These are phyloP conservation scores for Proterorhinus semilunaris DNA, from an alignment of 2,113 vertebrate genomes.

Conservation along the genomic window DNA sequence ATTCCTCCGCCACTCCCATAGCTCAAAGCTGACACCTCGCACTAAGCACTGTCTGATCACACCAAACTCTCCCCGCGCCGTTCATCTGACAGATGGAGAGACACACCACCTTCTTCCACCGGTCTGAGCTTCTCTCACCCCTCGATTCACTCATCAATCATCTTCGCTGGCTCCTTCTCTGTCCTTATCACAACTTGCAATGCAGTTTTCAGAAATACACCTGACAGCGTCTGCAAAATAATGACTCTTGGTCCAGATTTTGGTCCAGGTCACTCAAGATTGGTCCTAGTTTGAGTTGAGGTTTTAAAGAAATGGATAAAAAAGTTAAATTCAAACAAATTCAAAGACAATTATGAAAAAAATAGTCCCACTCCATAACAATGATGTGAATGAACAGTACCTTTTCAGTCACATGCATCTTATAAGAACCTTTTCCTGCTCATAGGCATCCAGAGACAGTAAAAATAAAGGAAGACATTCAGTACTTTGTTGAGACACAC, in stretches of 20 bases:
- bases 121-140: constrained; percentile 54
- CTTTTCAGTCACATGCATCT: too few relatives aligned
- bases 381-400: too few relatives aligned
- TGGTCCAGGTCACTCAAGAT: not conserved
- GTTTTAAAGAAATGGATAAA: not conserved
- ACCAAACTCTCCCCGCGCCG: constrained; percentile 64
- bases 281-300: not conserved
- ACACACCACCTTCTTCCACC: constrained; percentile 54
- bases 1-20: constrained; percentile 67
- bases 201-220: not conserved
- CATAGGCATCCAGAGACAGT: too few relatives aligned
- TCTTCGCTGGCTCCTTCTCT: constrained; percentile 43
- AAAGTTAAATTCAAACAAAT: not conserved
- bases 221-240: not conserved
- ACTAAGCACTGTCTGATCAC: constrained; percentile 64
- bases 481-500: not conserved
- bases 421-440: too few relatives aligned
- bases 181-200: constrained; percentile 21
- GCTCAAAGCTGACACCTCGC: constrained; percentile 73
- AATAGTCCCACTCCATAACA: too few relatives aligned
- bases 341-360: not conserved
- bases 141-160: constrained; percentile 63
- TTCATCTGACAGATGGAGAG: constrained; percentile 71
- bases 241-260: constrained; percentile 9
- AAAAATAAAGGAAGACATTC: too few relatives aligned